A percentile compares a stretch with the other conserved stretches of the same genome.
These are phyloP conservation scores for Drosophila aff. DNA, from an alignment of 1,140 invertebrate species.

Conservation along the genomic window DNA sequence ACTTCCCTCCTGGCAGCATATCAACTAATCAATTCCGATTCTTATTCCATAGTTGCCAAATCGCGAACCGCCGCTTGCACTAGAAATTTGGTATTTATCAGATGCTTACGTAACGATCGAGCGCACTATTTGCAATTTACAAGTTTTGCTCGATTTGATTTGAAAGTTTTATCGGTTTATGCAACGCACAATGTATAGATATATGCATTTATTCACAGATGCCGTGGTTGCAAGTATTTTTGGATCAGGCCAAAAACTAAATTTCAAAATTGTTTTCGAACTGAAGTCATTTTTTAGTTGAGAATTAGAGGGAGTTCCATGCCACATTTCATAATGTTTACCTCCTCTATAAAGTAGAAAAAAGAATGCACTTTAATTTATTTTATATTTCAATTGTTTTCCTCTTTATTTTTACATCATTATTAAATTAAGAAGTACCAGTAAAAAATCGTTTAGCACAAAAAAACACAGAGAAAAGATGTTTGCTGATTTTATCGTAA, in stretches of 20 bases:
- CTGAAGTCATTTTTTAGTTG: neutral
- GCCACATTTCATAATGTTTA: too few species aligned
- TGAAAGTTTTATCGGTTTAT: slow-evolving; percentile 65
- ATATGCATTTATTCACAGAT: slow-evolving; percentile 27
- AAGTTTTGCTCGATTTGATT: slow-evolving; percentile 48
- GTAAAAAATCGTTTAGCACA: slow-evolving; percentile 42
- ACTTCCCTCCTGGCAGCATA: slow-evolving; percentile 32
- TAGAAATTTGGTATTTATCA: slow-evolving; percentile 69
- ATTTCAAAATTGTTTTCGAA: neutral
- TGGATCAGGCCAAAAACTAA: slow-evolving; percentile 10
- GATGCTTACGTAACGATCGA: slow-evolving; percentile 67
- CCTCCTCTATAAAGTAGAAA: neutral
- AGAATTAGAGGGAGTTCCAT: neutral
- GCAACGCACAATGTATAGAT: slow-evolving; percentile 68
- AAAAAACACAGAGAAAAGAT: slow-evolving; percentile 45
- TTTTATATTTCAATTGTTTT: slow-evolving; percentile 51
- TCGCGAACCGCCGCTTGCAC: slow-evolving; percentile 21
- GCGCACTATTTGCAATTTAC: slow-evolving; percentile 42
- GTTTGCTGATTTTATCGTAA: slow-evolving; percentile 43
- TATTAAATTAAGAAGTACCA: slow-evolving; percentile 53
- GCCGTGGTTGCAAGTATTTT: slow-evolving; percentile 23
- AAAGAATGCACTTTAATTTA: neutral
- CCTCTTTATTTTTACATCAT: slow-evolving; percentile 55
- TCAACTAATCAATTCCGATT: slow-evolving; percentile 49
- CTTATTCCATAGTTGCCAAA: slow-evolving; percentile 47